Base-by-base conservation (phyloP, 2,113 vertebrate species). In the Microcebus jonahi region DNA sequence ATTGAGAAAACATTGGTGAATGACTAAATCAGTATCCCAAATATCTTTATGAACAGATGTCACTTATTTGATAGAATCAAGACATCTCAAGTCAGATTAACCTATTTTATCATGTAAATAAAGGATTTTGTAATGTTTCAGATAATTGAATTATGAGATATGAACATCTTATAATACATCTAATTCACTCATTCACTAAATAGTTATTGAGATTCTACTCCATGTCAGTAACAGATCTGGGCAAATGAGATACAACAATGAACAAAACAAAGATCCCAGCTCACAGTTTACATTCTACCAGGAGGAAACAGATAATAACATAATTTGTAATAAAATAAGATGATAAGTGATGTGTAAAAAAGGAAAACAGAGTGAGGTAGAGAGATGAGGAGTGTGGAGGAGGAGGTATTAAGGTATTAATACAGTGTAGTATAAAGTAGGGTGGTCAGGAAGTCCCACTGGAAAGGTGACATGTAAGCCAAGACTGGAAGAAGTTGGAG, bases 1-100 rank as follows among this genome's bases (percentile, higher is more conserved):
- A 45, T 84, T 88, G 5, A 17, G 23, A 48, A 91, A 34, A 57
- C 25, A 63, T n/a, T 63, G 11, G 12, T 76, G 14, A 27, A 55
- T 90, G 53, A 55, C 23, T 75, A 75, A 57, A 10, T 90, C 53
- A 70, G 36, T 61, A 70, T 80, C 42, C n/a, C 50, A 96, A 34
- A 34, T 73, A 61, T 81, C 50, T 96, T 65, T 80, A 88, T 85
- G 21, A 94, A 85, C 5, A 65, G 27, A 81, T 71, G 11, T 29
- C 11, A 81, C 76, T 88, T 91, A 86, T 59, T 88, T 97, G n/a
- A 13, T 53, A 70, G 48, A 81, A 81, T 77, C 31, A 88, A 55
- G 65, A 57, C 84, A 31, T 70, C 10, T 73, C 73, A 42, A 95
- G 91, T 89, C 59, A 91, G 39, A 76, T 77, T 36, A 71, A 59